phyloP scores from a whole-genome alignment of 2,113 vertebrate genomes.

The Ammodytes dubius region DNA sequence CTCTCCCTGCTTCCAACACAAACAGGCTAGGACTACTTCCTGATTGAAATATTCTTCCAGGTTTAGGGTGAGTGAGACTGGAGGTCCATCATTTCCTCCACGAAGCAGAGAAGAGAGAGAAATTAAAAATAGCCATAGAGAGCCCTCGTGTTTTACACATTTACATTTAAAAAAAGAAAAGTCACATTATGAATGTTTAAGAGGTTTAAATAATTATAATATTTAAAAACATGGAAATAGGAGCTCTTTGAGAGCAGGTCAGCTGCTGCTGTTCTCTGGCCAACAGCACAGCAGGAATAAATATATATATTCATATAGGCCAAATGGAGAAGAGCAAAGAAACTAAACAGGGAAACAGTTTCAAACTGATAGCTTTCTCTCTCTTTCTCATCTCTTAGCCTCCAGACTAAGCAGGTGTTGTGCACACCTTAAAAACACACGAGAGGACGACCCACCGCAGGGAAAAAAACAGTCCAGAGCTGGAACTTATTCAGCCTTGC shows the following conservation, averaged over 20 bases:
- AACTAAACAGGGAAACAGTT: conserved; percentile 67
- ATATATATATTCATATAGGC: conserved; percentile 79
- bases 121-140: conserved; percentile 63
- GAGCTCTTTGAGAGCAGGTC: conserved; percentile 88
- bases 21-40: conserved; percentile 66
- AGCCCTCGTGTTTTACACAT: conserved; percentile 84
- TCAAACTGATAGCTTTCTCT: conserved; percentile 69
- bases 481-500: conserved; percentile 46
- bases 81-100: conserved; percentile 47
- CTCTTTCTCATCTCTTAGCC: conserved; percentile 33
- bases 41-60: conserved; percentile 41
- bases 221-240: conserved; percentile 80
- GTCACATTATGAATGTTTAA: conserved; percentile 83
- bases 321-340: conserved; percentile 70
- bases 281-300: conserved; percentile 83
- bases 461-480: conserved; percentile 27
- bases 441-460: conserved; percentile 26
- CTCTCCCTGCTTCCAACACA: conserved; percentile 47
- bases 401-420: conserved; percentile 62
- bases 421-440: conserved; percentile 43
- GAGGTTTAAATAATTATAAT: conserved; percentile 85
- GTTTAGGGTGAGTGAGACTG: conserved; percentile 42
- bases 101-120: conserved; percentile 50
- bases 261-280: conserved; percentile 77
- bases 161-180: conserved; percentile 58